Conservation (phyloP, 2,113 vertebrate species). For the Cromileptes altivelis region DNA sequence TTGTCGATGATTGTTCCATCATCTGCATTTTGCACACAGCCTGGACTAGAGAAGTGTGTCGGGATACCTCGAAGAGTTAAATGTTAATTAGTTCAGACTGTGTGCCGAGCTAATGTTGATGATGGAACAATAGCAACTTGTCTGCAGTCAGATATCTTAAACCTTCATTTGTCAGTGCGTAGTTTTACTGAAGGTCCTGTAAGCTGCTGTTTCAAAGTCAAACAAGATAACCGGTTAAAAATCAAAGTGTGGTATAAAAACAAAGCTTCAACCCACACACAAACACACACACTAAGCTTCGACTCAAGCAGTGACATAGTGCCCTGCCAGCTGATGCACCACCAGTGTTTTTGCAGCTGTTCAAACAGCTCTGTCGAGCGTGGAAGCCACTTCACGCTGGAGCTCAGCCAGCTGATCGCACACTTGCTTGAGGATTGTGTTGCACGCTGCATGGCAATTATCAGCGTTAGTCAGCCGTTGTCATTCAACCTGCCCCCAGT, state of each 20-base stretch:
- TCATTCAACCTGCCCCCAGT: background rate
- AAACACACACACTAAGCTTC: constrained; percentile 27
- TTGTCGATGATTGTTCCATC: constrained; percentile 41
- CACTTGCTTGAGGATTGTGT: constrained; percentile 18
- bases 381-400: background rate
- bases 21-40: constrained; percentile 32
- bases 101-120: constrained; percentile 45
- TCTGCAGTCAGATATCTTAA: constrained; percentile 28
- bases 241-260: constrained; percentile 26
- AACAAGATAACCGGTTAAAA: constrained; percentile 13
- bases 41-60: constrained; percentile 28
- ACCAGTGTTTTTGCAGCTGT: constrained; percentile 32
- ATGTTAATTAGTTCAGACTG: constrained; percentile 18
- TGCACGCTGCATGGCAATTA: constrained; percentile 21
- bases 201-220: constrained; percentile 32
- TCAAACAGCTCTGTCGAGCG: constrained; percentile 25
- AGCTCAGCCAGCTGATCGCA: background rate
- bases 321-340: constrained; percentile 19
- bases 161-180: background rate
- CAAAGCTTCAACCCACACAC: constrained; percentile 5
- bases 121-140: constrained; percentile 33
- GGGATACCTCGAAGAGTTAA: constrained; percentile 6
- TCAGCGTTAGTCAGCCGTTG: background rate
- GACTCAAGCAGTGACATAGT: background rate
- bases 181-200: background rate